Base-by-base conservation (phyloP, 2,888 invertebrate species). In the Ceratothoa steindachneri region DNA sequence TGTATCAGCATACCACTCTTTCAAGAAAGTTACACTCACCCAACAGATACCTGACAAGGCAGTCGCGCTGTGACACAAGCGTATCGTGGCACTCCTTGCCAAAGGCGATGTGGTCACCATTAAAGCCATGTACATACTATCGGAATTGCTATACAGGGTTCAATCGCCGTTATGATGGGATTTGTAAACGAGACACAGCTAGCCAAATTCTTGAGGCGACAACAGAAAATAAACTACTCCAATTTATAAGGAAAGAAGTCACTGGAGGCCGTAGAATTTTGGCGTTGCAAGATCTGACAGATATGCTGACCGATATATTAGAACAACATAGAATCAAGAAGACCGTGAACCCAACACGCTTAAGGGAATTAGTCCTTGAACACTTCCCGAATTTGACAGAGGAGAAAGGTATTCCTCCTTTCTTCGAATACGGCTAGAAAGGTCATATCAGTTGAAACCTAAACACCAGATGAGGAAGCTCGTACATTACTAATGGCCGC, bases 381-480 rank as follows among this genome's bases (percentile, higher is more conserved):
- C 67, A 29, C 2, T 67, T 67, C 30, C 30, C 67, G 30, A 30
- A 67, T 19, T 5, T 27, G 67, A 30, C 28, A 67, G 30, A 27
- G 67, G 60, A 60, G 24, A 60, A 60, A 60, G 60, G 60, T 60
- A 60, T 60, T 60, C 60, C n/a, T 60, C 24, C 9, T 22, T n/a
- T 60, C 9, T 19, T 60, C 60, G n/a, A 24, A 5, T 7, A 60
- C 60, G n/a, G 60, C 60, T 60, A 5, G 60, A n/a, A 60, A 60
- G 24, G n/a, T 60, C n/a, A 60, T n/a, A 5, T 60, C 60, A 22
- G 24, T 7, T 24, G 60, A 5, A 24, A 60, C 9, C n/a, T 19
- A 60, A 41, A 9, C 60, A 5, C 60, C 5, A 60, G 60, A 60
- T 5, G 60, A 60, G n/a, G 60, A 60, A 60, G 5, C 60, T 9